These are phyloP conservation scores for Medauroidea extradentata DNA, from an alignment of 1,140 invertebrate genomes.

Conservation along the genomic window DNA sequence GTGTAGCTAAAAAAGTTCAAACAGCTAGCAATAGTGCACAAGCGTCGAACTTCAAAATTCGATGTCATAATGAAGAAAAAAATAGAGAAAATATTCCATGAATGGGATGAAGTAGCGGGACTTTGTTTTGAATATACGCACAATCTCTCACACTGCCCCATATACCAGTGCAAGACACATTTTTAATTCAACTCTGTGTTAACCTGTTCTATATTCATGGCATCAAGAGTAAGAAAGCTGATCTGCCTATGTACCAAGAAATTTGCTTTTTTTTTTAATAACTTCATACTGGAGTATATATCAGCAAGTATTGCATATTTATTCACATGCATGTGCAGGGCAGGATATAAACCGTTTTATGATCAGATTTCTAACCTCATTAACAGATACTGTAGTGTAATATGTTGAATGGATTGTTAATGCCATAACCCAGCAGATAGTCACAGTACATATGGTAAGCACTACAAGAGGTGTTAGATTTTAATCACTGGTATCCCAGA, in stretches of 20 bases:
- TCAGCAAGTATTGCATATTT: neutral
- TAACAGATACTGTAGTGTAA: neutral
- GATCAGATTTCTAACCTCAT: neutral
- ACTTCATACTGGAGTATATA: conserved; percentile 7
- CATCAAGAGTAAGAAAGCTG: conserved; percentile 11
- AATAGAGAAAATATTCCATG: neutral
- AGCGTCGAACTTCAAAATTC: neutral
- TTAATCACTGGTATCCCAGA: neutral
- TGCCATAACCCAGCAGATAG: neutral
- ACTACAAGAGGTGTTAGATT: neutral
- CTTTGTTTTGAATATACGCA: neutral
- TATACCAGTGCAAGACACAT: conserved; percentile 1
- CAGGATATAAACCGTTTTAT: conserved; percentile 4
- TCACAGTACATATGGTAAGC: neutral
- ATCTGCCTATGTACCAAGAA: conserved; percentile 17
- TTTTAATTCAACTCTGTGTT: conserved; percentile 18
- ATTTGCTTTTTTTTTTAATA: conserved; percentile 14
- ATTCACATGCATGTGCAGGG: neutral
- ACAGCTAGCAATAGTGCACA: neutral
- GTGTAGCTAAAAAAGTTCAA: neutral
- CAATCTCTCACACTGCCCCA: neutral
- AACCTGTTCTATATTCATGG: conserved; percentile 18
- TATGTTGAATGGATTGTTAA: conserved; percentile 3
- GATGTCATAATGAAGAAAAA: neutral
- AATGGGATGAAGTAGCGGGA: too few relatives aligned